phyloP scores from a whole-genome alignment of 92 coral and sea anemone genomes.

The Hydrozoanthus gracilis region DNA sequence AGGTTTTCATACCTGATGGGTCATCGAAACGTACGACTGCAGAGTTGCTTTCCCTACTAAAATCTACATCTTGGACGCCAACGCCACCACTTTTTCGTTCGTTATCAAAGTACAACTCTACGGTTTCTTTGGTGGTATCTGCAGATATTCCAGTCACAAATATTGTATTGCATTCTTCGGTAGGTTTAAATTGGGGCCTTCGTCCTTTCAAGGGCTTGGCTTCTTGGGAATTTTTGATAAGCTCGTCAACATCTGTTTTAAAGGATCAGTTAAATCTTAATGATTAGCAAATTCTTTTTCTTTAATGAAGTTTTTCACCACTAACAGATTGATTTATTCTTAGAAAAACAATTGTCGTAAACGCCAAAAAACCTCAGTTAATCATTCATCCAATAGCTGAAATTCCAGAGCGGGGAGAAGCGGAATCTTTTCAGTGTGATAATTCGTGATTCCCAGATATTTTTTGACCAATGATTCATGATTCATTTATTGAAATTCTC shows the following conservation, averaged over 20 bases:
- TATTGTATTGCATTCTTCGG: slow-evolving; percentile 17
- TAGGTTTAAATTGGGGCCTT: background rate
- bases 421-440: too few species aligned
- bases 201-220: slow-evolving; percentile 20
- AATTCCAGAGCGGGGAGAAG: background rate
- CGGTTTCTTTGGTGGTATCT: slow-evolving; percentile 14
- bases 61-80: background rate
- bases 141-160: slow-evolving; percentile 37
- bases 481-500: too few species aligned
- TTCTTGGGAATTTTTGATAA: background rate
- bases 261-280: background rate
- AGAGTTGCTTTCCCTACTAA: background rate
- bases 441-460: too few species aligned
- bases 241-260: slow-evolving; percentile 11
- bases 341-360: too few species aligned
- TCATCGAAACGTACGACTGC: slow-evolving; percentile 5
- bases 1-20: slow-evolving; percentile 12
- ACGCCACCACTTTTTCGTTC: slow-evolving; percentile 42
- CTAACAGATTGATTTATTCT: too few species aligned
- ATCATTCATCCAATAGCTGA: background rate
- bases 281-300: too few species aligned
- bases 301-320: background rate
- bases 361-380: too few species aligned
- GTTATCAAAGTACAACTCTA: slow-evolving; percentile 41
- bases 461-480: too few species aligned